Conservation (phyloP, 2,888 invertebrate species). For the Pterostichus madidus region DNA sequence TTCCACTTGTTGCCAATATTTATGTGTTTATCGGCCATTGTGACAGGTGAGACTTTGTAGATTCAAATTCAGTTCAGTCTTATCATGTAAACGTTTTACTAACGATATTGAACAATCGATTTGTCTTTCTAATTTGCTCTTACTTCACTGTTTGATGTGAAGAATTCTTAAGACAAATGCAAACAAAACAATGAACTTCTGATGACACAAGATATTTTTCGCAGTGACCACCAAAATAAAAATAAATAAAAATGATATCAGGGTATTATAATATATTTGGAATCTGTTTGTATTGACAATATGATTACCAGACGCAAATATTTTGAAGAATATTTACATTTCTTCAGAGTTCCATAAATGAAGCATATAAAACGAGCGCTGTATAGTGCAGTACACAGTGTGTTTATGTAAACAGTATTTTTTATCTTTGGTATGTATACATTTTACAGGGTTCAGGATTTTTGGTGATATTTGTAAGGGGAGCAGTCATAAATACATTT, state of each 20-base stretch:
- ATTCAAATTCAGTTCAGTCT: conserved; percentile 61
- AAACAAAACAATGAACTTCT: conserved; percentile 63
- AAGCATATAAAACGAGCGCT: conserved; percentile 60
- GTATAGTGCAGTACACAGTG: conserved; percentile 57
- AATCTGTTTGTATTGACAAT: conserved; percentile 62
- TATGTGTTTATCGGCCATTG: conserved; percentile 62
- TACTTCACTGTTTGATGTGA: conserved; percentile 40
- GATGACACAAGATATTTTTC: conserved; percentile 66
- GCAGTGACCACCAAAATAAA: conserved; percentile 65
- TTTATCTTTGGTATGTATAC: conserved; percentile 65
- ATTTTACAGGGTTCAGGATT: conserved; percentile 64
- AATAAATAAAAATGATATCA: conserved; percentile 63
- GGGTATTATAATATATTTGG: conserved; percentile 66
- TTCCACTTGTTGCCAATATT: conserved; percentile 65
- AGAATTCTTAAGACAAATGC: conserved; percentile 54
- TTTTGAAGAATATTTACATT: conserved; percentile 60
- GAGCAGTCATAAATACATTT: conserved; percentile 66
- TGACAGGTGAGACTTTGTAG: conserved; percentile 65
- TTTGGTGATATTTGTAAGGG: conserved; percentile 62
- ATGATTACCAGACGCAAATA: conserved; percentile 63
- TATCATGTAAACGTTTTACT: conserved; percentile 30
- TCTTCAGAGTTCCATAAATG: conserved; percentile 64
- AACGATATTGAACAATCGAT: conserved; percentile 31
- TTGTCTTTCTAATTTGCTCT: conserved; percentile 50
- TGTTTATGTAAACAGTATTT: conserved; percentile 62